These are phyloP conservation scores for Propithecus deckenii DNA, from an alignment of 2,797 vertebrate species.

Conservation along the genomic window DNA sequence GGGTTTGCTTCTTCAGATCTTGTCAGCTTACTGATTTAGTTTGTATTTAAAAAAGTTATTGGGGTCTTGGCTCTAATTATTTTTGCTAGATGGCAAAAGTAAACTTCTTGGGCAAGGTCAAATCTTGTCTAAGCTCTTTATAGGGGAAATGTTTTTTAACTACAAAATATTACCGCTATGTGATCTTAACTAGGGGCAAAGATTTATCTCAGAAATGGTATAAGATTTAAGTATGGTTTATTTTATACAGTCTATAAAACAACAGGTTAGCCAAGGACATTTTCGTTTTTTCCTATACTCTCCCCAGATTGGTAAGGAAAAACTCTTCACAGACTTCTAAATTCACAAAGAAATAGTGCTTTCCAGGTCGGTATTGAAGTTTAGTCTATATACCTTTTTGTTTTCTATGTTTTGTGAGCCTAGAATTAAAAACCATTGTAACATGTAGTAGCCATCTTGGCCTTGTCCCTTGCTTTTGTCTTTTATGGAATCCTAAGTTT, in stretches of 20 bases:
- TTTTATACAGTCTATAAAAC: background rate
- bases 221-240: background rate
- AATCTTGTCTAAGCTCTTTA: background rate
- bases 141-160: background rate
- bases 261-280: background rate
- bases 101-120: background rate
- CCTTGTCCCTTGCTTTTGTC: background rate
- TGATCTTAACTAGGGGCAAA: background rate
- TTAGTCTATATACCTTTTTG: background rate
- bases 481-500: background rate
- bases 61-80: background rate
- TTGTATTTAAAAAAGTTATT: background rate
- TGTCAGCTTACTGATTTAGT: background rate
- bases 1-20: background rate
- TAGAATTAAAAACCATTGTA: background rate
- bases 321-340: background rate
- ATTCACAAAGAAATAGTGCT: conserved; percentile 11
- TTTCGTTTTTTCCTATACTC: background rate
- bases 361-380: background rate
- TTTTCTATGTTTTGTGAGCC: background rate
- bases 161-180: too few species aligned
- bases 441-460: background rate
- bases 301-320: background rate
- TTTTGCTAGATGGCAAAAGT: background rate
- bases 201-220: background rate